Conservation (phyloP, 2,888 invertebrate genomes). For the Gymnocheta viridis region DNA sequence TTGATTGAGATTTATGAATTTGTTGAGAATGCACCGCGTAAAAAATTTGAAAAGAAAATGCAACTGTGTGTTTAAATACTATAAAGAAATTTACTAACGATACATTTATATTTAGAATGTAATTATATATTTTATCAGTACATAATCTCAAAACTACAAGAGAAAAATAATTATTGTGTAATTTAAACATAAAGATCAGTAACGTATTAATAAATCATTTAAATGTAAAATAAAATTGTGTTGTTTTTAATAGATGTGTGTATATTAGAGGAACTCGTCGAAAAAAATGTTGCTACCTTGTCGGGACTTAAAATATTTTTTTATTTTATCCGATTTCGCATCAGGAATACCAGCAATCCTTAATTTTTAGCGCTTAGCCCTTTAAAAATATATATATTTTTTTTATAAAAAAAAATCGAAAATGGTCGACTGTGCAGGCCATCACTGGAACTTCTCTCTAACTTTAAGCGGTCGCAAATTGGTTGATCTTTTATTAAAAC, state of each 20-base stretch:
- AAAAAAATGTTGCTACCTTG: too few relatives aligned
- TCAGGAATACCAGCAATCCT: too few relatives aligned
- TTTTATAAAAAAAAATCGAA: too few relatives aligned
- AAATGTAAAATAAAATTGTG: slow-evolving; percentile 22
- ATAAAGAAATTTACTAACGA: not conserved
- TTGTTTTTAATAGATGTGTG: not conserved
- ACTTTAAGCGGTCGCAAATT: too few relatives aligned
- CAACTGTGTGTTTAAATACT: slow-evolving; percentile 6
- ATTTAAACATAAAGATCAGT: not conserved
- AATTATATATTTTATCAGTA: slow-evolving; percentile 1
- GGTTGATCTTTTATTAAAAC: too few relatives aligned
- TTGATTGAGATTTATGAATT: slow-evolving; percentile 45
- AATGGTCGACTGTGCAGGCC: too few relatives aligned
- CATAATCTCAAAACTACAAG: not conserved
- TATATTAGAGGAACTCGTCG: too few relatives aligned
- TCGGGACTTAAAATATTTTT: too few relatives aligned
- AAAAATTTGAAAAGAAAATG: not conserved
- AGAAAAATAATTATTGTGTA: slow-evolving; percentile 4
- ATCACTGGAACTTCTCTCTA: too few relatives aligned
- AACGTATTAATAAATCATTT: slow-evolving; percentile 45
- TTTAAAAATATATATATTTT: too few relatives aligned
- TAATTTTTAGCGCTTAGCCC: too few relatives aligned
- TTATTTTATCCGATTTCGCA: too few relatives aligned
- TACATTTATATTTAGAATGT: not conserved
- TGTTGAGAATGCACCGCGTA: slow-evolving; percentile 38